Percentiles rank a stretch among this genome's conserved stretches.
Evolutionary conservation across 2,888 invertebrate genomes (phyloP).

Genomic region (Hyles lineata): DNA sequence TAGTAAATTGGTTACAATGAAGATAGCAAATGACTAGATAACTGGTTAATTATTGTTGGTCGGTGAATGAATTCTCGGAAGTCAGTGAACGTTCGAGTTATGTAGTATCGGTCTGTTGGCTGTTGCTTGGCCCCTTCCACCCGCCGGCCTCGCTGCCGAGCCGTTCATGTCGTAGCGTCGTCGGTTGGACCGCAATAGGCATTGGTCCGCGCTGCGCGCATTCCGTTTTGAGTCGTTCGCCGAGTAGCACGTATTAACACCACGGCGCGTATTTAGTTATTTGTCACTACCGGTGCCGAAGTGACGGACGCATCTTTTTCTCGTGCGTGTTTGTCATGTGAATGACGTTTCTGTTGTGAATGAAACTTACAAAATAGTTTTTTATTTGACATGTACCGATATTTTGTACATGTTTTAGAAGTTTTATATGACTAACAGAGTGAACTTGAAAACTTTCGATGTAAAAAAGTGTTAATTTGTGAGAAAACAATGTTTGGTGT

Average conservation of each 20-base stretch:
- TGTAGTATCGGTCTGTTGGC: conserved; percentile 54
- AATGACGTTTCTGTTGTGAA: conserved; percentile 30
- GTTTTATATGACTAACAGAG: conserved; percentile 16
- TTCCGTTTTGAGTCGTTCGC: conserved; percentile 30
- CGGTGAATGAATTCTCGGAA: conserved; percentile 77
- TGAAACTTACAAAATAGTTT: conserved; percentile 27
- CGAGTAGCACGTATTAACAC: conserved; percentile 30
- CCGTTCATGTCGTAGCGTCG: conserved; percentile 15
- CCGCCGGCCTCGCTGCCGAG: conserved; percentile 38
- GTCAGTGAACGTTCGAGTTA: conserved; percentile 67
- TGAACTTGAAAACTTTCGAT: neutral
- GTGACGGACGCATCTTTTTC: conserved; percentile 21
- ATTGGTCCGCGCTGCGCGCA: conserved; percentile 18
- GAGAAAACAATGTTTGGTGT: conserved; percentile 27
- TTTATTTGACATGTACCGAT: neutral
- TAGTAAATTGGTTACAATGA: conserved; percentile 46
- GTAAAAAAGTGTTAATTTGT: neutral
- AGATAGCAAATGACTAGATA: conserved; percentile 61
- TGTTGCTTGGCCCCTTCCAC: conserved; percentile 48
- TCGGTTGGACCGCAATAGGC: conserved; percentile 24
- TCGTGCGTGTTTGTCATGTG: conserved; percentile 29
- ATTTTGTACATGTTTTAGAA: conserved; percentile 1
- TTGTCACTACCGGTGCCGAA: conserved; percentile 27
- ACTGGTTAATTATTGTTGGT: conserved; percentile 63
- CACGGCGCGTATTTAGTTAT: conserved; percentile 4